Evolutionary conservation across 2,113 vertebrate genomes (phyloP), one percentile per base, ranked within the genome.

Genomic region (Hemiprocne comata): DNA sequence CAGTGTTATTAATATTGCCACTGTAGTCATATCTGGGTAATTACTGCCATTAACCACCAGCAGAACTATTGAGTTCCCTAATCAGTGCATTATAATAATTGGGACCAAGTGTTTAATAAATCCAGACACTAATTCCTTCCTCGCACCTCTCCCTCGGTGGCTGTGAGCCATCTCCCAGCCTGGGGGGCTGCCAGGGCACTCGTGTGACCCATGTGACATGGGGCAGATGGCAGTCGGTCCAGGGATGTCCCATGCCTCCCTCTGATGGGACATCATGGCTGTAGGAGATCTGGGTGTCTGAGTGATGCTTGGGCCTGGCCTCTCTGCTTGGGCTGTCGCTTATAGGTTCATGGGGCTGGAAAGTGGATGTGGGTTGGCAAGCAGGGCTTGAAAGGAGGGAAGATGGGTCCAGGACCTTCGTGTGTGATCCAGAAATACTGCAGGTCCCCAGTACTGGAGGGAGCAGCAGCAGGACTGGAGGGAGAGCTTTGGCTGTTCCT

Each of bases 1-100:
- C 95, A 80, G 93, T 92, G 94, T 95, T 96, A 97, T 96, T 96
- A 95, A 97, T 97, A 95, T 95, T 97, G 95, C 94, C 92, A 96
- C 93, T 95, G 86, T 82, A 95, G 90, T 97, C 95, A 89, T 94
- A 94, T 89, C 89, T 96, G 84, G 95, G 90, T 97, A 97, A 97
- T 97, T 97, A 93, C 96, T 85, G 86, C 95, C 92, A 97, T 95
- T 95, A 96, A 95, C 90, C 94, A 95, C 94, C 96, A 97, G 93
- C 94, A 94, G 96, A 96, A 95, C 95, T 97, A 95, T 95, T 96
- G 95, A 97, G 96, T 93, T 97, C 93, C 86, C 85, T 97, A 96
- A 97, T 97, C 96, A 96, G 96, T 92, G 92, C 94, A 95, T 97
- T 97, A 96, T 77, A 95, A 93, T 97, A 96, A 97, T 97, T 96